Percentiles rank a stretch among this genome's conserved stretches.
phyloP scores from a whole-genome alignment of 1,140 invertebrate species.

The Subanguina moxae region DNA sequence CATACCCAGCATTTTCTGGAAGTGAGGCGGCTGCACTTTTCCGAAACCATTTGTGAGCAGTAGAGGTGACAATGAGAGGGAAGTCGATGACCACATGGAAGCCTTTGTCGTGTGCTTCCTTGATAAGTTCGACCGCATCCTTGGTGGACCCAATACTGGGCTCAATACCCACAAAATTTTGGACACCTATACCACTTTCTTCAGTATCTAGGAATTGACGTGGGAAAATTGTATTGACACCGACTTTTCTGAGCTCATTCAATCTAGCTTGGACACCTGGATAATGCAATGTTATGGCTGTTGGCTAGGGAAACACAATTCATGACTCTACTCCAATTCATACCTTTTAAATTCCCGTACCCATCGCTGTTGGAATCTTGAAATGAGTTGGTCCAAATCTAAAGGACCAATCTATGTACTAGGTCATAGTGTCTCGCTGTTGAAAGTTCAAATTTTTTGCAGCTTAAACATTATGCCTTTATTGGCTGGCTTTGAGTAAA shows the following conservation, averaged over 20 bases:
- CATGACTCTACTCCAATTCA: no score
- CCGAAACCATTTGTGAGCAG: slow-evolving; percentile 52
- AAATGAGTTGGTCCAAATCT: slow-evolving; percentile 56
- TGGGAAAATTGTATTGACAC: slow-evolving; percentile 45
- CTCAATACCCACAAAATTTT: slow-evolving; percentile 42
- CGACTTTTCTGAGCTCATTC: slow-evolving; percentile 42
- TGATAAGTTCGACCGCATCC: slow-evolving; percentile 48
- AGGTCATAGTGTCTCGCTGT: no score
- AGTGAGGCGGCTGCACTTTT: slow-evolving; percentile 32
- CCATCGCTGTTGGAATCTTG: slow-evolving; percentile 55
- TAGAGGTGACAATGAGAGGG: slow-evolving; percentile 52
- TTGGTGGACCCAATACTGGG: slow-evolving; percentile 39
- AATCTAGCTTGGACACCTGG: slow-evolving; percentile 36
- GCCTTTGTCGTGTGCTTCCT: slow-evolving; percentile 10
- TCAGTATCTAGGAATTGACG: slow-evolving; percentile 49
- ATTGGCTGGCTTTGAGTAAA: no score
- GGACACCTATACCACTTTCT: slow-evolving; percentile 34
- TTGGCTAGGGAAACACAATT: background rate
- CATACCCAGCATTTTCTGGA: slow-evolving; percentile 44
- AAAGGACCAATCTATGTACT: no score
- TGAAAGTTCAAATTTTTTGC: no score
- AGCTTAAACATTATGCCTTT: no score
- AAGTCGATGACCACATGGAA: slow-evolving; percentile 39
- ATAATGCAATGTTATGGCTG: background rate
- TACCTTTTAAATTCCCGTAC: slow-evolving; percentile 46